Percentiles rank a stretch among this genome's conserved stretches.
These are phyloP conservation scores for Anguilla rostrata DNA, from an alignment of 2,113 vertebrate genomes.

Conservation along the genomic window DNA sequence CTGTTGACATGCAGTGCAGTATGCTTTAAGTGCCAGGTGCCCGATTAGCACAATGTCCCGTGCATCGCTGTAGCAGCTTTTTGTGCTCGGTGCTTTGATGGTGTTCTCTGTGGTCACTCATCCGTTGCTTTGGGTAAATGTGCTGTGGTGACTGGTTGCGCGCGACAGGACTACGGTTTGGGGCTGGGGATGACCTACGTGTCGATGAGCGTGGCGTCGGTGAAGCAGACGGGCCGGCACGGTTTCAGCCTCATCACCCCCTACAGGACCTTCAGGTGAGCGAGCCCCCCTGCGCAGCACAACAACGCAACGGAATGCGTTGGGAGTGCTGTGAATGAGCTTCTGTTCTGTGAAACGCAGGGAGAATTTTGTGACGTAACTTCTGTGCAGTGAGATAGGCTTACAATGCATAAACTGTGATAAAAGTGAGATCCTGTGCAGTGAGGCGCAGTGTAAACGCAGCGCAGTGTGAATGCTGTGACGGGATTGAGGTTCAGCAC, in stretches of 20 bases:
- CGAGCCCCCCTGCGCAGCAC: neutral
- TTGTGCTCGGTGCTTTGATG: neutral
- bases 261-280: conserved; percentile 69
- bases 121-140: neutral
- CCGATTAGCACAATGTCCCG: neutral
- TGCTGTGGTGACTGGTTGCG: neutral
- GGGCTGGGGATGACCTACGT: conserved; percentile 65
- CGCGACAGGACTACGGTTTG: conserved; percentile 53
- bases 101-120: neutral
- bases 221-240: conserved; percentile 60
- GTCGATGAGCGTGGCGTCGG: conserved; percentile 63
- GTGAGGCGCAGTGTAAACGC: neutral
- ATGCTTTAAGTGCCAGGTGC: neutral
- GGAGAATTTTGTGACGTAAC: too few species aligned
- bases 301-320: too few species aligned
- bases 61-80: neutral
- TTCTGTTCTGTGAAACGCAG: too few species aligned
- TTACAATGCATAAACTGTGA: too few species aligned
- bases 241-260: conserved; percentile 67
- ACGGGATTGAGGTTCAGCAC: too few species aligned
- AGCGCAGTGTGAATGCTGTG: too few species aligned
- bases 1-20: neutral
- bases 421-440: too few species aligned
- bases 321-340: too few species aligned
- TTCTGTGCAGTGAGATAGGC: too few species aligned